phyloP scores from a whole-genome alignment of 2,797 vertebrate species.

The Sarcophilus harrisii region DNA sequence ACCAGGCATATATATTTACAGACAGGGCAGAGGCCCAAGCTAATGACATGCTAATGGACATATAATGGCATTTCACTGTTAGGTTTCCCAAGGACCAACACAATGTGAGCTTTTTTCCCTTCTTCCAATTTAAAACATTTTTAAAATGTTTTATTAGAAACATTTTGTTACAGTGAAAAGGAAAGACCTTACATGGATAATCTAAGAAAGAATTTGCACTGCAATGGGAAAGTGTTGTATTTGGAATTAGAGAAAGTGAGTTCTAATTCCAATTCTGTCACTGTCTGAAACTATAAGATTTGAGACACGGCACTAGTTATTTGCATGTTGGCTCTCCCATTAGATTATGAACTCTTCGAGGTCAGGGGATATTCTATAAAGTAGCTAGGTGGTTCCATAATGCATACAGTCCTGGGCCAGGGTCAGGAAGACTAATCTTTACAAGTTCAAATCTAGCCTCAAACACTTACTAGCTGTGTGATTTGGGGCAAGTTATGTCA shows the following conservation, averaged over 20 bases:
- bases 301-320: background rate
- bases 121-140: background rate
- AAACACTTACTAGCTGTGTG: background rate
- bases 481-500: background rate
- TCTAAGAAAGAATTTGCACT: slow-evolving; percentile 1
- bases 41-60: background rate
- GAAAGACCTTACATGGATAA: slow-evolving; percentile 24
- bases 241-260: background rate
- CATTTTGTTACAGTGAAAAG: slow-evolving; percentile 43
- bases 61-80: background rate
- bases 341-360: background rate
- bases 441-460: background rate
- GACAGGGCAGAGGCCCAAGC: background rate
- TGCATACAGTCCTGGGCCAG: background rate
- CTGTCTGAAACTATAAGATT: background rate
- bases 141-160: slow-evolving; percentile 30
- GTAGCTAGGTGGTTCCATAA: background rate
- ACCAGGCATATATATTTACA: background rate
- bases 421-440: background rate
- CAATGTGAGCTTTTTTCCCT: background rate
- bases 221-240: background rate
- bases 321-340: background rate
- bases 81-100: background rate
- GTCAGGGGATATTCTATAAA: background rate
- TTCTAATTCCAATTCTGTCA: background rate